Evolutionary conservation across 2,113 vertebrate species (phyloP).

Genomic region (Diphyllodes magnificus): DNA sequence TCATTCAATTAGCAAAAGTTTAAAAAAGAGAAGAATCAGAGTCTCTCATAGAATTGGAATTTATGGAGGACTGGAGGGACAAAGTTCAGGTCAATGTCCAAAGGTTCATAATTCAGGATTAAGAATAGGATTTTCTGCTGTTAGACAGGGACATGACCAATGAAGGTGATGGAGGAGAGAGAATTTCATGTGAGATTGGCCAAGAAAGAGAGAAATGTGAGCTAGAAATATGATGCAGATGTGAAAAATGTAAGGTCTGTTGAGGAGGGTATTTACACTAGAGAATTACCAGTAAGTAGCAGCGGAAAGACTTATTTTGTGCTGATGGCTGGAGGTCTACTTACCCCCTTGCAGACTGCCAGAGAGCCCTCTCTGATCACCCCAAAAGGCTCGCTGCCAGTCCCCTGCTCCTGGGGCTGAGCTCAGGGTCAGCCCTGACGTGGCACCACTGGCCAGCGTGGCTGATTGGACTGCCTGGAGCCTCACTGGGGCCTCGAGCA

Average conservation of each 20-base stretch:
- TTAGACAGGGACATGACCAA: neutral
- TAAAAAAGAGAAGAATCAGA: neutral
- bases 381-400: neutral
- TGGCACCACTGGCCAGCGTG: accelerated
- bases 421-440: neutral
- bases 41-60: neutral
- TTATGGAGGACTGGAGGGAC: neutral
- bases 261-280: neutral
- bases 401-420: neutral
- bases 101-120: neutral
- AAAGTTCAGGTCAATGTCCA: neutral
- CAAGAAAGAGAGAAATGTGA: neutral
- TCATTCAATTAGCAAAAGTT: neutral
- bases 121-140: neutral
- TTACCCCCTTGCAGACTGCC: neutral
- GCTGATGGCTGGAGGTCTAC: neutral
- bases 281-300: neutral
- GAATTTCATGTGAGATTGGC: neutral
- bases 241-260: neutral
- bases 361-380: neutral
- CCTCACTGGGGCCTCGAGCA: accelerated
- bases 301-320: neutral
- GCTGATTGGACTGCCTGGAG: accelerated
- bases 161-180: neutral
- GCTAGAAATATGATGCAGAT: neutral